phyloP scores from a whole-genome alignment of 2,113 vertebrate genomes.

The Epinephelus moara region DNA sequence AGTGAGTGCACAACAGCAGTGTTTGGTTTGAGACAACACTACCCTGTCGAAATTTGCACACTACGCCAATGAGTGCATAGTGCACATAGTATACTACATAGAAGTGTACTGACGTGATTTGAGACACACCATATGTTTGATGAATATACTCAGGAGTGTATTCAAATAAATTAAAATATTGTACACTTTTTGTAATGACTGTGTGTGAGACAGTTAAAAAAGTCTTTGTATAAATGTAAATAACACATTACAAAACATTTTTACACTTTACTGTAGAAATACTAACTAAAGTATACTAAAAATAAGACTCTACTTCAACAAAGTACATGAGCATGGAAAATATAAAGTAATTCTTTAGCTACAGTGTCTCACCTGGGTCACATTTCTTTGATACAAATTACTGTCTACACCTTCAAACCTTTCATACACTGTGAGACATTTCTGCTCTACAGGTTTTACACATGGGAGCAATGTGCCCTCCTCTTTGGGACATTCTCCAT shows the following conservation, averaged over 20 bases:
- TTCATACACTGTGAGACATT: neutral
- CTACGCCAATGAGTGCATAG: too few relatives aligned
- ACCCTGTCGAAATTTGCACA: too few relatives aligned
- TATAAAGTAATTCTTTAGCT: neutral
- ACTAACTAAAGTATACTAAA: too few relatives aligned
- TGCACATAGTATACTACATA: too few relatives aligned
- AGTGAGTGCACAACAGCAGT: too few relatives aligned
- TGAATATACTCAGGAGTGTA: neutral
- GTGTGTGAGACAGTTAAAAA: neutral
- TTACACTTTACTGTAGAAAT: too few relatives aligned
- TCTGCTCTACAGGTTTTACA: neutral
- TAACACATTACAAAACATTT: neutral
- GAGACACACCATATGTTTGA: neutral
- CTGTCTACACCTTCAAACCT: neutral
- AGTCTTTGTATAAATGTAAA: neutral
- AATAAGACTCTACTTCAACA: neutral
- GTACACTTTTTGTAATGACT: neutral
- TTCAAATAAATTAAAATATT: neutral
- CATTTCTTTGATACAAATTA: neutral
- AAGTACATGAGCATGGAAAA: neutral
- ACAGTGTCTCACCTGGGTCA: neutral
- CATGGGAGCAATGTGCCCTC: neutral
- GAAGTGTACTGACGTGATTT: too few relatives aligned
- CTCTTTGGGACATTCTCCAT: neutral
- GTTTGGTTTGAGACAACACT: too few relatives aligned